Conservation (phyloP, 2,113 vertebrate genomes). For the Corydoras maculifer region DNA sequence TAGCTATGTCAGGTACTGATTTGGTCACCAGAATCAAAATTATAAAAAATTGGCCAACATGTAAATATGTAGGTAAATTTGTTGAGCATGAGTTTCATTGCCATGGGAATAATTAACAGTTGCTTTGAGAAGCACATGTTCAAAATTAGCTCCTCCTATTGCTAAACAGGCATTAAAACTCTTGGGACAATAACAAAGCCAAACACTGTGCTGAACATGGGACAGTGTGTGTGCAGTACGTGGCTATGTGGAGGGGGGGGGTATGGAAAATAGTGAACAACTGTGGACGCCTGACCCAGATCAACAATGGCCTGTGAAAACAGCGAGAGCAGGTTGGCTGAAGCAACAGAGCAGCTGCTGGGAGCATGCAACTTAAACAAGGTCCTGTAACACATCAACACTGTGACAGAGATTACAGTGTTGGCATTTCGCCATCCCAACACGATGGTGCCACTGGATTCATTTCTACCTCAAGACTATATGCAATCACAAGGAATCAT, state of each 20-base stretch:
- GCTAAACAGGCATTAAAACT: too few species aligned
- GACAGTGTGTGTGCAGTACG: background rate
- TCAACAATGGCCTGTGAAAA: conserved; percentile 15
- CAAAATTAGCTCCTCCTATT: too few species aligned
- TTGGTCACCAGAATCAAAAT: too few species aligned
- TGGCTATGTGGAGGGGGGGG: background rate
- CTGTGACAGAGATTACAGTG: conserved; percentile 13
- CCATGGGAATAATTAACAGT: too few species aligned
- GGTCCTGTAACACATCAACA: conserved; percentile 25
- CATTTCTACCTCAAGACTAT: conserved; percentile 22
- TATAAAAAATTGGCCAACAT: too few species aligned
- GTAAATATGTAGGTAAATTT: too few species aligned
- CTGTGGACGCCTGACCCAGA: conserved; percentile 13
- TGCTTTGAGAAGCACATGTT: too few species aligned
- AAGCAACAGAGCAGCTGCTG: conserved; percentile 16
- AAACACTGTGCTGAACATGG: background rate
- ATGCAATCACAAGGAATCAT: conserved; percentile 24
- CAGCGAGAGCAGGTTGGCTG: background rate
- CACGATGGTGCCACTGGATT: conserved; percentile 30
- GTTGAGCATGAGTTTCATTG: too few species aligned
- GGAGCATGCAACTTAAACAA: conserved; percentile 19
- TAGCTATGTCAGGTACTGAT: too few species aligned
- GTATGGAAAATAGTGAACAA: conserved; percentile 17
- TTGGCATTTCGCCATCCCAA: conserved; percentile 13
- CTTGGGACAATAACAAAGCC: background rate